Conservation (phyloP, 2,888 invertebrate species). For the Drosophila antonietae region DNA sequence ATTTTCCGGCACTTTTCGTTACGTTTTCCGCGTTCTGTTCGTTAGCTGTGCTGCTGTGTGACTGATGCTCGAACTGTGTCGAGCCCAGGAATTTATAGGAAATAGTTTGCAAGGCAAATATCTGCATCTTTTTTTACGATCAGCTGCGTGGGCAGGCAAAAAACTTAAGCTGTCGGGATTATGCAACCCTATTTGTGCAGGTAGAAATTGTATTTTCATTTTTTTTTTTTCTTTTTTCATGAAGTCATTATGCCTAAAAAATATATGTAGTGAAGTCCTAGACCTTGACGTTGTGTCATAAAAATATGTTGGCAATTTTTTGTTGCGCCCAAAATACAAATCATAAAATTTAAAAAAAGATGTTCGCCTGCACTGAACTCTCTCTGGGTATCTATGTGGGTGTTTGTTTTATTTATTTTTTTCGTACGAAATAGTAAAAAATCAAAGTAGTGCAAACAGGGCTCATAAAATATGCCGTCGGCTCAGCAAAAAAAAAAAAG, state of each 20-base stretch:
- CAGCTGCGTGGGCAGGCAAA: conserved; percentile 58
- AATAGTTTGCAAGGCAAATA: conserved; percentile 26
- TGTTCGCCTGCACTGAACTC: conserved; percentile 24
- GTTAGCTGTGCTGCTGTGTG: conserved; percentile 52
- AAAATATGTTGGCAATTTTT: conserved; percentile 54
- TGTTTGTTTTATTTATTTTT: conserved; percentile 39
- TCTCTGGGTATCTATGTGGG: conserved; percentile 7
- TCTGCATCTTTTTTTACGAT: conserved; percentile 64
- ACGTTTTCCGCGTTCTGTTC: conserved; percentile 54
- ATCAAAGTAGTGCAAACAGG: conserved; percentile 75
- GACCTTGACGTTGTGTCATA: conserved; percentile 75
- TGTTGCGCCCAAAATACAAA: conserved; percentile 47
- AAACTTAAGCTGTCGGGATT: conserved; percentile 73
- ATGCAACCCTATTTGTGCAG: conserved; percentile 78
- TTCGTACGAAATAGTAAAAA: conserved; percentile 76
- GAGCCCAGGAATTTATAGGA: conserved; percentile 54
- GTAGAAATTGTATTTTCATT: conserved; percentile 50
- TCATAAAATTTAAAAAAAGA: conserved; percentile 43
- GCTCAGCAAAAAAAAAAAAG: conserved; percentile 25
- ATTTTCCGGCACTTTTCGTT: conserved; percentile 36
- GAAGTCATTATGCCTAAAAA: conserved; percentile 73
- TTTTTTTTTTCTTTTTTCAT: conserved; percentile 58
- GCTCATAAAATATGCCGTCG: conserved; percentile 72
- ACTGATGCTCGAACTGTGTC: conserved; percentile 53
- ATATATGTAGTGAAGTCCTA: conserved; percentile 55